phyloP scores from a whole-genome alignment of 2,113 vertebrate species.

The Ceyx melanurus region DNA sequence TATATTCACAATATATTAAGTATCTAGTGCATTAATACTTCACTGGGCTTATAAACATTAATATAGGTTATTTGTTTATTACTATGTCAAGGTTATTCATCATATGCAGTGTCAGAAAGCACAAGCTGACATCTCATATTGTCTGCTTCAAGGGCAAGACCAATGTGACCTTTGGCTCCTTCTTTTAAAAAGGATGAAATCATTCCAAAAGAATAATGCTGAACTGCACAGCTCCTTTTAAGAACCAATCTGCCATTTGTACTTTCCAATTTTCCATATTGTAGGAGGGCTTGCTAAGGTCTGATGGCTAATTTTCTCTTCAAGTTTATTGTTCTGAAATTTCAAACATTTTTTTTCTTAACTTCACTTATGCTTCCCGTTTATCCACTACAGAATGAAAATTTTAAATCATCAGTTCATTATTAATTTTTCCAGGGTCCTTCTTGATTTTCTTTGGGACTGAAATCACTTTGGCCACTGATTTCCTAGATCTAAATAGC shows the following conservation, averaged over 20 bases:
- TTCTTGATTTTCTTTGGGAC: not conserved
- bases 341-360: not conserved
- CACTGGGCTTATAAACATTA: not conserved
- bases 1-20: constrained; percentile 3
- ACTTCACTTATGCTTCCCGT: not conserved
- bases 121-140: constrained; percentile 71
- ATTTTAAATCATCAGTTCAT: not conserved
- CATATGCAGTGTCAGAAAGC: constrained; percentile 71
- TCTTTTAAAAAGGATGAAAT: constrained; percentile 69
- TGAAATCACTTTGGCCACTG: not conserved
- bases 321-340: not conserved
- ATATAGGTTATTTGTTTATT: constrained; percentile 66
- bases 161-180: constrained; percentile 70
- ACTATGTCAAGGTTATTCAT: constrained; percentile 65
- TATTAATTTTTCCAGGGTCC: not conserved
- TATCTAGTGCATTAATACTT: constrained; percentile 17
- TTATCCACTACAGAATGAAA: not conserved
- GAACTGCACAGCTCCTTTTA: constrained; percentile 33
- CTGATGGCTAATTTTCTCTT: constrained; percentile 41
- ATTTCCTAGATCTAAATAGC: not conserved
- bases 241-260: constrained; percentile 49
- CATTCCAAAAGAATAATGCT: constrained; percentile 45
- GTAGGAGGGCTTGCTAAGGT: constrained; percentile 16
- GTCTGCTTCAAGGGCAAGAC: constrained; percentile 72
- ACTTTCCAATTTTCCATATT: constrained; percentile 34